Evolutionary conservation across 2,113 vertebrate genomes (phyloP).

Genomic region (Phaethornis superciliosus): DNA sequence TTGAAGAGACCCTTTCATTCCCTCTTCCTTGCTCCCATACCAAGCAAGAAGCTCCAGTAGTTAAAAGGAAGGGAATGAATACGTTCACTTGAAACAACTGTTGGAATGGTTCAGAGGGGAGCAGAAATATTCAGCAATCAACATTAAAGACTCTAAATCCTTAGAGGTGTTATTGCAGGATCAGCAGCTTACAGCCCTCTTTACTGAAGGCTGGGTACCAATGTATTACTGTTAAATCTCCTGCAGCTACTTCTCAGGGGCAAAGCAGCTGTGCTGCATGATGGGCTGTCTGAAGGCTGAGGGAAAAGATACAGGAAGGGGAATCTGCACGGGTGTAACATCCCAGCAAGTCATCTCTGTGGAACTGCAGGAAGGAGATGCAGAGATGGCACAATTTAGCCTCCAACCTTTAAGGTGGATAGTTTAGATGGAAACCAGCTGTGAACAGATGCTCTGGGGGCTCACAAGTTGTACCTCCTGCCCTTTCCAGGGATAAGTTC

Average conservation of each 20-base stretch:
- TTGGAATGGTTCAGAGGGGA: slow-evolving; percentile 40
- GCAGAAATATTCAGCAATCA: slow-evolving; percentile 50
- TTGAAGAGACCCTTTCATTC: slow-evolving; percentile 69
- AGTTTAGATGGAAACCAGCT: background rate
- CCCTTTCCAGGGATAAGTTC: background rate
- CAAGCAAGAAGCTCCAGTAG: slow-evolving; percentile 56
- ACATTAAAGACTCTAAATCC: slow-evolving; percentile 52
- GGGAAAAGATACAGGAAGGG: background rate
- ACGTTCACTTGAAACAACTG: slow-evolving; percentile 39
- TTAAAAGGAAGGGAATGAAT: slow-evolving; percentile 52
- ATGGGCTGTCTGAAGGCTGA: background rate
- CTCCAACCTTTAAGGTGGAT: background rate
- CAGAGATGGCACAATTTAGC: background rate
- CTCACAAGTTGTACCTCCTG: background rate
- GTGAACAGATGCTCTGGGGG: background rate
- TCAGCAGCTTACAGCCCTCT: slow-evolving; percentile 44
- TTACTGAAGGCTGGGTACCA: background rate
- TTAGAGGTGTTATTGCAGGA: slow-evolving; percentile 48
- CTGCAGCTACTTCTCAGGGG: background rate
- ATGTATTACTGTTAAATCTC: background rate
- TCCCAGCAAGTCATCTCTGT: background rate
- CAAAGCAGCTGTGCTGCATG: background rate
- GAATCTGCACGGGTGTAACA: rapidly evolving
- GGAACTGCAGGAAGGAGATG: background rate
- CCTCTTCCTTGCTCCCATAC: slow-evolving; percentile 1